Evolutionary conservation across 2,797 vertebrate genomes (phyloP).

Genomic region (Natrix natrix): DNA sequence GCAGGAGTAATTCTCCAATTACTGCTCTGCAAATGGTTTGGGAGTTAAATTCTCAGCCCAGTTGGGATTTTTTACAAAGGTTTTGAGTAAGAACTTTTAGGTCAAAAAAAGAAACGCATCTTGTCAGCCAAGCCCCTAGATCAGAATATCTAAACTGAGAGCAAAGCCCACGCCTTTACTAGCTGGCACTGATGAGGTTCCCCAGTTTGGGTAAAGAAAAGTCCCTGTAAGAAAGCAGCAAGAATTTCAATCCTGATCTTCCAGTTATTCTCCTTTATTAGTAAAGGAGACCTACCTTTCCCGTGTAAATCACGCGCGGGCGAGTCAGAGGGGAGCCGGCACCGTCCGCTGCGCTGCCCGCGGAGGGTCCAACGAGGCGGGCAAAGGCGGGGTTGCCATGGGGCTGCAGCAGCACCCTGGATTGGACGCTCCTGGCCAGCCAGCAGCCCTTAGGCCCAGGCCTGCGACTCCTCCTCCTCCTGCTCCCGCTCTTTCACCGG

Average conservation of each 20-base stretch:
- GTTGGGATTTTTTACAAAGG: too few species aligned
- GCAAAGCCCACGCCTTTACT: too few species aligned
- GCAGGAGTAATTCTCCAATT: too few species aligned
- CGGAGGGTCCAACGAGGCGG: background rate
- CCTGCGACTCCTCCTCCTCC: too few species aligned
- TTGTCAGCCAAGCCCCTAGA: too few species aligned
- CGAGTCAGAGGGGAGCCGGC: background rate
- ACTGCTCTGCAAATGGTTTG: background rate
- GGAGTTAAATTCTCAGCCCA: background rate
- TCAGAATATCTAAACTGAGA: too few species aligned
- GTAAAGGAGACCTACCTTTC: background rate
- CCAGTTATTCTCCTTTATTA: background rate
- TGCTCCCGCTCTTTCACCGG: background rate
- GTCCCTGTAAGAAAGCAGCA: background rate
- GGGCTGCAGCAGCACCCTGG: background rate
- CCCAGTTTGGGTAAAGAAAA: background rate
- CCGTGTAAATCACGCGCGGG: background rate
- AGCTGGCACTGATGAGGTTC: too few species aligned
- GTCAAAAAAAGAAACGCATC: too few species aligned
- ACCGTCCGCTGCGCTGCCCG: background rate
- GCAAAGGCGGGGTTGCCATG: background rate
- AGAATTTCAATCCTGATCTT: background rate
- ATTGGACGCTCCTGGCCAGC: background rate
- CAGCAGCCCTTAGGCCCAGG: background rate
- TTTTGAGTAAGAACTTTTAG: background rate